These are phyloP conservation scores for Orussus abietinus DNA, from an alignment of 1,140 invertebrate species.

Conservation along the genomic window DNA sequence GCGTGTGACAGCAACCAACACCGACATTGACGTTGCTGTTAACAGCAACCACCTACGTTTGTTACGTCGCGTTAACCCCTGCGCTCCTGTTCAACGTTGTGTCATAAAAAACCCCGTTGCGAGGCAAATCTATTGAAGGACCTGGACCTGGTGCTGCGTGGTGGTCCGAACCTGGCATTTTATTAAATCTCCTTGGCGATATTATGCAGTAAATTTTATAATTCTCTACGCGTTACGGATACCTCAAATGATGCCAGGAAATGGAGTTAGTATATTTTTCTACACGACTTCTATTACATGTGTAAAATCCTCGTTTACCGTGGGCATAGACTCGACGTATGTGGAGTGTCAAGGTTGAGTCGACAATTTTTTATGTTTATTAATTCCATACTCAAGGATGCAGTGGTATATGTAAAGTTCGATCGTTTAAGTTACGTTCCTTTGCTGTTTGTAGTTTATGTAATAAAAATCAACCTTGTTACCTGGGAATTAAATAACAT, in stretches of 20 bases:
- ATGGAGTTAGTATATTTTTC: conserved; percentile 24
- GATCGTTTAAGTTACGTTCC: background rate
- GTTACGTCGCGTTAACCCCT: no score
- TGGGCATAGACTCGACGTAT: background rate
- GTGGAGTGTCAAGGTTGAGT: background rate
- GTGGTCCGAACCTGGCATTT: background rate
- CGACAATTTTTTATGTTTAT: background rate
- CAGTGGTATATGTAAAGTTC: conserved; percentile 11
- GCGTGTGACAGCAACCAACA: no score
- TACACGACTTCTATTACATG: background rate
- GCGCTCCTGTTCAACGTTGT: no score
- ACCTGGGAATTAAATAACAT: background rate
- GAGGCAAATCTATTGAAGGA: conserved; percentile 13
- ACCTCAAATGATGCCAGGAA: conserved; percentile 24
- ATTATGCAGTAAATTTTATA: conserved; percentile 27
- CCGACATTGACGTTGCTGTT: background rate
- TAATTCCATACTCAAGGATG: conserved; percentile 12
- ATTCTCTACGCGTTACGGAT: conserved; percentile 18
- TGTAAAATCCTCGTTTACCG: conserved; percentile 1
- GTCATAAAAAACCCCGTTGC: no score
- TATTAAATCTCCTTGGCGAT: background rate
- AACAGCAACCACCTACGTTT: no score
- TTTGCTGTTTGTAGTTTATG: conserved; percentile 1
- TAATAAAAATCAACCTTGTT: conserved; percentile 1
- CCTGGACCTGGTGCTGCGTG: background rate